Evolutionary conservation across 2,888 invertebrate species (phyloP).

Genomic region (Choreutis nemorana): DNA sequence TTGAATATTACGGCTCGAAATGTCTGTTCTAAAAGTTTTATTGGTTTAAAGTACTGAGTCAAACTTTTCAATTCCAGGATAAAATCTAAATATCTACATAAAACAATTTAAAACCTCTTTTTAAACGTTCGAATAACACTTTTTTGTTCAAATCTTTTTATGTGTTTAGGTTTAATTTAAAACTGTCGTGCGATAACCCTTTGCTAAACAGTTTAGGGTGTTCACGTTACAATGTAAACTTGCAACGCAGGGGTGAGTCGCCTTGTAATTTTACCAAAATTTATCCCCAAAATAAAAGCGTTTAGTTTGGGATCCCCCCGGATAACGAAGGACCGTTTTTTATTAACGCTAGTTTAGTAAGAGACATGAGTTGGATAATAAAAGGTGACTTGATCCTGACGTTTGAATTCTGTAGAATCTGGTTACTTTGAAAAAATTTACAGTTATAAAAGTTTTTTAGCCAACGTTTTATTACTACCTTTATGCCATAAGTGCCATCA

Average conservation of each 20-base stretch:
- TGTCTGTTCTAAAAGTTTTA: constrained; percentile 13
- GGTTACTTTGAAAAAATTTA: no score
- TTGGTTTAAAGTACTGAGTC: no score
- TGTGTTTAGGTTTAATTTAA: no score
- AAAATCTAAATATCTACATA: no score
- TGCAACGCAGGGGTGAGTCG: constrained; percentile 39
- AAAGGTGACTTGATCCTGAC: constrained; percentile 36
- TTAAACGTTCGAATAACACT: no score
- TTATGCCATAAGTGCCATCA: no score
- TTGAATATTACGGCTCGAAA: constrained; percentile 1
- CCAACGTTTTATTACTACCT: no score
- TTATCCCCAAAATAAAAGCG: constrained; percentile 47
- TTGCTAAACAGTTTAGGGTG: constrained; percentile 54
- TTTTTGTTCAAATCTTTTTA: no score
- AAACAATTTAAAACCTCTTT: no score
- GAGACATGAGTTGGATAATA: constrained; percentile 32
- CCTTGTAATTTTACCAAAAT: constrained; percentile 64
- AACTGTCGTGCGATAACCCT: constrained; percentile 46
- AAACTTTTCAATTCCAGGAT: no score
- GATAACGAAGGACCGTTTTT: constrained; percentile 24
- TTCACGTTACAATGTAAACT: constrained; percentile 62
- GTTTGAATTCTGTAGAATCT: constrained; percentile 2
- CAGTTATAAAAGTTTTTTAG: no score
- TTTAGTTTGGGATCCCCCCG: constrained; percentile 28
- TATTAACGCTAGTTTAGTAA: constrained; percentile 27